phyloP scores from a whole-genome alignment of 2,888 invertebrate species.

The Parnassius mnemosyne region DNA sequence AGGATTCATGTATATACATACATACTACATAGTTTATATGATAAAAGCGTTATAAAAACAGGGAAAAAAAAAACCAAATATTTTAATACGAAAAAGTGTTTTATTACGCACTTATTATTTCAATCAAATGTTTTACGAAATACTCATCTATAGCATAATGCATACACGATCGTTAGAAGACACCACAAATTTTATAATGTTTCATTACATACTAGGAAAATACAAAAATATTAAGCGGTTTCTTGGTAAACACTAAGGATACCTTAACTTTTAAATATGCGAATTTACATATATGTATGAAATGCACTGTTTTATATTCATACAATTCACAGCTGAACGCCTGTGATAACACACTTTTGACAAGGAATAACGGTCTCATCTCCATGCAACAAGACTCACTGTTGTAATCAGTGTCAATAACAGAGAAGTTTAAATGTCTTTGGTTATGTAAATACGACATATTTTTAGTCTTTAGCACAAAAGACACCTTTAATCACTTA shows the following conservation, averaged over 20 bases:
- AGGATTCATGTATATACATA: no score
- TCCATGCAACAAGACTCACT: no score
- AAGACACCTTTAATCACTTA: no score
- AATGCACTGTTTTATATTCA: slow-evolving; percentile 59
- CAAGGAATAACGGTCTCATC: no score
- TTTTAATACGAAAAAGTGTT: slow-evolving; percentile 76
- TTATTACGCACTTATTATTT: slow-evolving; percentile 81
- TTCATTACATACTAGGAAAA: slow-evolving; percentile 74
- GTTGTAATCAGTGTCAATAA: no score
- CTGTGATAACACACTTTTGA: neutral
- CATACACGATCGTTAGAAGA: slow-evolving; percentile 75
- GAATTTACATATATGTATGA: slow-evolving; percentile 45
- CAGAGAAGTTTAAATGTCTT: no score
- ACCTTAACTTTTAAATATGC: slow-evolving; percentile 45
- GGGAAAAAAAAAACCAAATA: slow-evolving; percentile 17
- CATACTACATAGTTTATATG: no score
- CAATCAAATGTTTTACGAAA: slow-evolving; percentile 77
- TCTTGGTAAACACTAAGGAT: slow-evolving; percentile 61
- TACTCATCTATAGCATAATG: slow-evolving; percentile 77
- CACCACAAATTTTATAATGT: slow-evolving; percentile 66
- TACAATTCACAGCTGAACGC: slow-evolving; percentile 33
- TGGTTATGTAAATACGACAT: no score
- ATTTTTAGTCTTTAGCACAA: no score
- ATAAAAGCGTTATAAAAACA: neutral
- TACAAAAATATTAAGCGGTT: slow-evolving; percentile 80